Evolutionary conservation across 1,140 invertebrate species (phyloP).

Genomic region (Leucophenga varia): DNA sequence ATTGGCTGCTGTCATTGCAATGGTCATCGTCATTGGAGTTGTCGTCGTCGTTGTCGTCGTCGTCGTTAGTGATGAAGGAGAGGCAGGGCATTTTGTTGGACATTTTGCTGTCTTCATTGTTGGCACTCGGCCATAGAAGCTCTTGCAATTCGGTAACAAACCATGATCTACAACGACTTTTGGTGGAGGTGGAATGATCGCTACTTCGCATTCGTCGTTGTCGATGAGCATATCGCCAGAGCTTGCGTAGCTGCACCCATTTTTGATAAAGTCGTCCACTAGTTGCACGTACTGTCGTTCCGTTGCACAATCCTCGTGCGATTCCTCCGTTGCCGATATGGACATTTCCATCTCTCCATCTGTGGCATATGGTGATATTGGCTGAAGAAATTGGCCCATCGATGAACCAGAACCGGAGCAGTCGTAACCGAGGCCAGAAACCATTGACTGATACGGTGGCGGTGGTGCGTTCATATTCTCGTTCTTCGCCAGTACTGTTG

Average conservation of each 20-base stretch:
- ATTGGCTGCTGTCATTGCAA: slow-evolving; percentile 28
- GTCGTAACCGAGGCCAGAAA: slow-evolving; percentile 34
- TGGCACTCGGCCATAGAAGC: no score
- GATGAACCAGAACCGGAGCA: slow-evolving; percentile 23
- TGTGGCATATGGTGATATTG: slow-evolving; percentile 1
- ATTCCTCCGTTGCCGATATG: slow-evolving; percentile 19
- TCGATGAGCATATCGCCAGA: slow-evolving; percentile 38
- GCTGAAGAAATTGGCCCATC: slow-evolving; percentile 10
- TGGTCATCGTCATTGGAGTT: slow-evolving; percentile 13
- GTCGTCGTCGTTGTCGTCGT: slow-evolving; percentile 11
- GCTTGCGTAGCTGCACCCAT: slow-evolving; percentile 42
- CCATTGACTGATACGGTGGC: slow-evolving; percentile 34
- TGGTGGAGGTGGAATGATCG: no score
- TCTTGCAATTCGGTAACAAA: no score
- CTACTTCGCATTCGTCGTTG: slow-evolving; percentile 17
- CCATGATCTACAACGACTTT: no score
- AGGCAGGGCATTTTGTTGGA: no score
- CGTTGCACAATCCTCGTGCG: slow-evolving; percentile 17
- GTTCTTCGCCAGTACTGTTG: neutral
- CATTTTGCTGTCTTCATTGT: no score
- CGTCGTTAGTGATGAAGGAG: slow-evolving; percentile 9
- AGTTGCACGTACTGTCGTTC: no score
- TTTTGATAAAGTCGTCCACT: slow-evolving; percentile 21
- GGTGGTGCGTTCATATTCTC: slow-evolving; percentile 29
- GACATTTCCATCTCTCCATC: slow-evolving; percentile 22